Percentiles rank a stretch among this genome's conserved stretches.
phyloP scores from a whole-genome alignment of 1,140 invertebrate genomes.

The Zaprionus lachaisei region DNA sequence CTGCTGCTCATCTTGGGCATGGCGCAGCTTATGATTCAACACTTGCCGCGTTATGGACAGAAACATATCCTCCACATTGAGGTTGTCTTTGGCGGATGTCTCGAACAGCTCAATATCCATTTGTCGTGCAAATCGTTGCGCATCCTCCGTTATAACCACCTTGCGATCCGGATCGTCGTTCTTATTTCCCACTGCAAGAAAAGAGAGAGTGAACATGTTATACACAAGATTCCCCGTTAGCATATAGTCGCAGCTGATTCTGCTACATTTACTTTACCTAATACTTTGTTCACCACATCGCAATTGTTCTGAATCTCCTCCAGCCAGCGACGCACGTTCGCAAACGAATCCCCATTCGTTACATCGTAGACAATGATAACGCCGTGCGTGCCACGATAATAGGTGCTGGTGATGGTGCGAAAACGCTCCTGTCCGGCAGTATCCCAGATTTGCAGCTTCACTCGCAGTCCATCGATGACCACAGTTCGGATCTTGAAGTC shows the following conservation, averaged over 20 bases:
- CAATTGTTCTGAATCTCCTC: slow-evolving; percentile 99
- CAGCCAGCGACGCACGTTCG: slow-evolving; percentile 98
- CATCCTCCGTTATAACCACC: slow-evolving; percentile 98
- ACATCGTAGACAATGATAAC: slow-evolving; percentile 99
- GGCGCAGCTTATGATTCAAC: slow-evolving; percentile 79
- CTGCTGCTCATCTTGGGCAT: slow-evolving; percentile 84
- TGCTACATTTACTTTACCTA: slow-evolving; percentile 88
- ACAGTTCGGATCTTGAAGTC: slow-evolving; percentile 99
- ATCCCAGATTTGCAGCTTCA: slow-evolving; percentile 99
- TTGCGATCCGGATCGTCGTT: slow-evolving; percentile 98
- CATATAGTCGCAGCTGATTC: background rate
- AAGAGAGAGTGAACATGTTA: background rate
- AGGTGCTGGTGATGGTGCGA: slow-evolving; percentile 87
- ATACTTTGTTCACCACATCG: slow-evolving; percentile 99
- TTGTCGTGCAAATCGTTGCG: slow-evolving; percentile 97
- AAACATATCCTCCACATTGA: slow-evolving; percentile 98
- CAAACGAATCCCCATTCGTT: slow-evolving; percentile 99
- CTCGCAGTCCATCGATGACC: slow-evolving; percentile 96
- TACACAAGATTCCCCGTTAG: background rate
- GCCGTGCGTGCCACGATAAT: slow-evolving; percentile 99
- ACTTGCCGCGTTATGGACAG: slow-evolving; percentile 89
- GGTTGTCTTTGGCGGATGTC: slow-evolving; percentile 99
- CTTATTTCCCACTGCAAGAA: slow-evolving; percentile 97
- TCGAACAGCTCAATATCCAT: slow-evolving; percentile 99
- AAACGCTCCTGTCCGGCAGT: slow-evolving; percentile 94